Percentiles rank a stretch among this genome's conserved stretches.
These are phyloP conservation scores for Gopherus flavomarginatus DNA, from an alignment of 2,113 vertebrate species.

Conservation along the genomic window DNA sequence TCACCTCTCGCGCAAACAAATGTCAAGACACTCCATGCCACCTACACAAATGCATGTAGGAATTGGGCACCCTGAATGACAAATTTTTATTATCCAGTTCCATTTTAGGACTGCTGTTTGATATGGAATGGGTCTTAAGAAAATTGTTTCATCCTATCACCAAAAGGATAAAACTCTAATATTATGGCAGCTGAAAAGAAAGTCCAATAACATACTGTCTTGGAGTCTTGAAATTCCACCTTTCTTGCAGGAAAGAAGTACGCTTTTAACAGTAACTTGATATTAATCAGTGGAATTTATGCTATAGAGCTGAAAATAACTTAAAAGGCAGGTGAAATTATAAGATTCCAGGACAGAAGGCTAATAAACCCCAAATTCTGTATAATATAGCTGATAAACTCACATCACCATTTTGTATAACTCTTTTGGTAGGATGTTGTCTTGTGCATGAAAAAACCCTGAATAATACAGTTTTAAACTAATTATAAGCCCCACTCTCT, in stretches of 20 bases:
- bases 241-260: background rate
- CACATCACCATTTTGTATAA: background rate
- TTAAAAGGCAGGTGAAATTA: background rate
- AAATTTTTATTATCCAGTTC: background rate
- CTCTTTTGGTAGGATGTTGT: background rate
- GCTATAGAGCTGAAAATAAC: background rate
- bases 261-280: background rate
- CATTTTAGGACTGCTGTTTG: background rate
- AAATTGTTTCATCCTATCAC: background rate
- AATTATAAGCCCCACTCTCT: background rate
- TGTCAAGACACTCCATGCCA: background rate
- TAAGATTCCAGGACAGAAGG: background rate
- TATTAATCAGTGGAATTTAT: background rate
- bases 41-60: rapidly evolving
- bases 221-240: background rate
- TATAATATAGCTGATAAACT: background rate
- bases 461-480: background rate
- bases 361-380: background rate
- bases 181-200: background rate
- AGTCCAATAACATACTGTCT: background rate
- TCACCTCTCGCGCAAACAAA: rapidly evolving
- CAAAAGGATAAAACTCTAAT: background rate
- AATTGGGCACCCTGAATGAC: background rate
- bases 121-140: background rate
- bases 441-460: background rate